Evolutionary conservation across 2,797 vertebrate species (phyloP).

Genomic region (Sternotherus odoratus): DNA sequence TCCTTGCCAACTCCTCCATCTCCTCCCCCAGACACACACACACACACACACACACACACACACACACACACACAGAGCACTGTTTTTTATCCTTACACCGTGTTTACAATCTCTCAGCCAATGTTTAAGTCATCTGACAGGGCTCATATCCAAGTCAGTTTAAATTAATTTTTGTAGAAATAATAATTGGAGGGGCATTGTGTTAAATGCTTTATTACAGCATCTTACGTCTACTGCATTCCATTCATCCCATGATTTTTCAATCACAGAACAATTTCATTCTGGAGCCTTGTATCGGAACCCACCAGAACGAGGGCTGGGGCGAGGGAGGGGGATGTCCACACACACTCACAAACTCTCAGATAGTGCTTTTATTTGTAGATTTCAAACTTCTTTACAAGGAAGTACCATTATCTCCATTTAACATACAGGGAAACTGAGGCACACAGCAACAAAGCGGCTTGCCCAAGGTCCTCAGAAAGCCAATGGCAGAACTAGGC

Average conservation of each 20-base stretch:
- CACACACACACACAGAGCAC: background rate
- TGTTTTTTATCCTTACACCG: background rate
- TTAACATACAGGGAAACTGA: background rate
- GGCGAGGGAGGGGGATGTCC: too few relatives aligned
- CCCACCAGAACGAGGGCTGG: background rate
- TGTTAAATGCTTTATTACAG: background rate
- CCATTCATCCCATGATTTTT: background rate
- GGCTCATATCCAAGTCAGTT: background rate
- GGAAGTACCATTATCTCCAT: background rate
- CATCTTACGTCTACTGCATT: background rate
- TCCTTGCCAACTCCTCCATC: background rate
- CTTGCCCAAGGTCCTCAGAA: background rate
- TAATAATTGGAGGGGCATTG: too few relatives aligned
- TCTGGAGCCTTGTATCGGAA: background rate
- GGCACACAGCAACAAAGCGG: background rate
- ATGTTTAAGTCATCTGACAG: background rate
- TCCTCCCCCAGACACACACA: background rate
- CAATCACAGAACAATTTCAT: background rate
- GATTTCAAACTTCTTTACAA: background rate
- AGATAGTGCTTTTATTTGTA: background rate
- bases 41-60: background rate
- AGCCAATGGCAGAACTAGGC: background rate
- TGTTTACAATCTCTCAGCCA: constrained; percentile 21
- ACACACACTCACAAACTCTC: too few relatives aligned
- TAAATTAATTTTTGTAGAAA: background rate